Evolutionary conservation across 2,888 invertebrate species (phyloP), one percentile per base, ranked within the genome.

Genomic region (Artemia sp.): DNA sequence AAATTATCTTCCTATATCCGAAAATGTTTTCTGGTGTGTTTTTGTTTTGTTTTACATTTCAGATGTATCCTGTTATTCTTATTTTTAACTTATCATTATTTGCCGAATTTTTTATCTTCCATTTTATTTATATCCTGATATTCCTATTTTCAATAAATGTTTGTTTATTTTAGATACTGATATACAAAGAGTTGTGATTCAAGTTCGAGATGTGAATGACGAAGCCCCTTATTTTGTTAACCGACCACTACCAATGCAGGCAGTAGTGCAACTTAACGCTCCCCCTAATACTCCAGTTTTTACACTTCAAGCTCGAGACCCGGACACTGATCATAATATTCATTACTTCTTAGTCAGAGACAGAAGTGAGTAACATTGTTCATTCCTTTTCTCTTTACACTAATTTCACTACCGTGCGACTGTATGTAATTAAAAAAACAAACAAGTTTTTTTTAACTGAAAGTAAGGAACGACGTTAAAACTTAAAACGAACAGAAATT

Each of bases 191-290:
- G 92, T 95, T 70, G 93, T 92, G 74, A 92, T 96, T 77, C 90
- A 90, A 79, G 89, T 96, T 74, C 89, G 90, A 77, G 95, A 96
- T 79, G 90, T 94, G 70, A 96, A 96, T 81, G 96, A 97, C 78
- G 97, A 97, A 79, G 88, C 90, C 1, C 94, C 97, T 0, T 91
- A 92, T 79, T 96, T 98, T 82, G 90, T 95, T 81, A 98, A 97
- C 81, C 86, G 91, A 2, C 97, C 97, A 0, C 81, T 92, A 73
- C 97, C 97, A 19, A 96, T 95, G 91, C 92, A 95, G 80, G 92
- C 96, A 0, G 94, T 96, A 72, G 94, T 96, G 0, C 93, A 95
- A 77, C 83, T 93, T 70, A 95, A 95, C 78, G 94, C 95, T 6
- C 90, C 92, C 6, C 90, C 92, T 58, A 95, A 94, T 78, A 93